Evolutionary conservation across 2,113 vertebrate species (phyloP), one percentile per base, ranked within the genome.

Genomic region (Proterorhinus semilunaris): DNA sequence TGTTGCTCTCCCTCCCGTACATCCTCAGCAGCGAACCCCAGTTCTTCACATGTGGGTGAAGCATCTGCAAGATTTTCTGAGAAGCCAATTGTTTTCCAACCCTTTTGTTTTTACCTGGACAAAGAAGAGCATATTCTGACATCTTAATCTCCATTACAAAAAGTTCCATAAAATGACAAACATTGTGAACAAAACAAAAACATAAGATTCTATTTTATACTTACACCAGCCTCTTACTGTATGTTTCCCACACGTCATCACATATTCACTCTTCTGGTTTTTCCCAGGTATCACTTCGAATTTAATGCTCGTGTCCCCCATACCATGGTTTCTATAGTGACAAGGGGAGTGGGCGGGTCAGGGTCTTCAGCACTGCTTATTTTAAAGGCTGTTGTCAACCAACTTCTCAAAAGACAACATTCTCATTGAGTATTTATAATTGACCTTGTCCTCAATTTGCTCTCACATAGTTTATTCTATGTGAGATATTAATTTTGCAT

Each of bases 201-300:
- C 27, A 36, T 3, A 36, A 36, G 27, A 36, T 36, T 36, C 16
- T 6, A 10, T 55, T 42, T 43, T 16, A 10, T 80, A 97, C 98
- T 98, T 94, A 99, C 98, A 99, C 96, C 96, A 98, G 72, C 97
- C 97, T 36, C 95, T 94, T 75, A 99, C 98, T 1, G 96, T 98
- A 84, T 99, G 98, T 72, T 99, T 99, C 78, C 98, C 98, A 67
- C 98, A 99, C 0, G 96, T 96, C 98, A 99, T 99, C 78, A 99
- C 95, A 6, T 98, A 99, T 92, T 99, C 98, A 11, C 98, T 99
- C 91, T 98, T 99, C 95, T 99, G 98, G 92, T 99, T 99, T 91
- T 99, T 99, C 81, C 97, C 98, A 57, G 97, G 98, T 86, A 99
- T 98, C 88, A 99, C 98, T 93, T 99, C 97, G 90, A 99, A 99